Percentiles rank a stretch among this genome's conserved stretches.
These are phyloP conservation scores for Colletes gigas DNA, from an alignment of 1,140 invertebrate species.

Conservation along the genomic window DNA sequence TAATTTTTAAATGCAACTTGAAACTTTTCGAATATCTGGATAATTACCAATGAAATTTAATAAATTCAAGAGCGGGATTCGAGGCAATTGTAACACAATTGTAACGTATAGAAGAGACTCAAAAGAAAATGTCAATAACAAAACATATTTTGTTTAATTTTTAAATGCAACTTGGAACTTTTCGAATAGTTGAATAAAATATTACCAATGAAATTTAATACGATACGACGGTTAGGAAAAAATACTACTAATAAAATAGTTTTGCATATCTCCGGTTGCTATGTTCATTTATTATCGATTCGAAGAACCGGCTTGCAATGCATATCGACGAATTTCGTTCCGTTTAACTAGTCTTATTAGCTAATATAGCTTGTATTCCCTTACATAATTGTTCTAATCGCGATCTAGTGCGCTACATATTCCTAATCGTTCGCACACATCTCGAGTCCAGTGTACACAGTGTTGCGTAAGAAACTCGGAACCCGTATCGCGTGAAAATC, in stretches of 20 bases:
- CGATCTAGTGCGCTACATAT: not conserved
- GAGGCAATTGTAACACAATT: no score
- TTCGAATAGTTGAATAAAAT: no score
- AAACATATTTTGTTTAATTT: no score
- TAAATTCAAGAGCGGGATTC: no score
- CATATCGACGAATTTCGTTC: conserved; percentile 21
- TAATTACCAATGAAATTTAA: no score
- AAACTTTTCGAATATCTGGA: no score
- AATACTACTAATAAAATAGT: not conserved
- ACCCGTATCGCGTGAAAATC: conserved; percentile 13
- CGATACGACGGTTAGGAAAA: no score
- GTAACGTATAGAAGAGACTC: no score
- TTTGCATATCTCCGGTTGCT: not conserved
- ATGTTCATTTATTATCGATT: not conserved
- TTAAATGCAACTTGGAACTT: no score
- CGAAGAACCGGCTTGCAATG: conserved; percentile 23
- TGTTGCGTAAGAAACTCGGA: conserved; percentile 13
- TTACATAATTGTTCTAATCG: conserved; percentile 39
- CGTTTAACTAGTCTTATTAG: conserved; percentile 4
- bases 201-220: no score
- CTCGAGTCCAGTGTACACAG: not conserved
- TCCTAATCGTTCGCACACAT: conserved; percentile 27
- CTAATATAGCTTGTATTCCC: not conserved
- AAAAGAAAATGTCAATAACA: no score
- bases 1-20: no score